Percentiles rank a stretch among this genome's conserved stretches.
Conservation (phyloP, 1,140 invertebrate species). For the Tenebrio molitor region DNA sequence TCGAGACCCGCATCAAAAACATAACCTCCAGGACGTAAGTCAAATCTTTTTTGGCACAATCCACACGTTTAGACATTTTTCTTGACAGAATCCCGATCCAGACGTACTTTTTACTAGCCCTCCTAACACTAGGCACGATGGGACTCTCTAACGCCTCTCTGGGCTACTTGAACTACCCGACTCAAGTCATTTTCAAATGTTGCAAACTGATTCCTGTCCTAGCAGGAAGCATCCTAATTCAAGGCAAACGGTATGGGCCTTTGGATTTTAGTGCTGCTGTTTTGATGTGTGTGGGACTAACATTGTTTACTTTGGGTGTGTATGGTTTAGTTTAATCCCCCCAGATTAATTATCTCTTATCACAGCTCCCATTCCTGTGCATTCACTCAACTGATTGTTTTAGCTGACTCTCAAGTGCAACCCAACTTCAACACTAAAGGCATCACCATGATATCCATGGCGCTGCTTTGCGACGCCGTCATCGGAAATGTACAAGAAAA, state of each 20-base stretch:
- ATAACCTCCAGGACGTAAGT: constrained; percentile 78
- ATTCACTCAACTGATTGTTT: constrained; percentile 59
- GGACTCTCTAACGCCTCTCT: constrained; percentile 95
- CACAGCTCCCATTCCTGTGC: neutral
- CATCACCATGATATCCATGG: constrained; percentile 88
- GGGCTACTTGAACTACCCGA: constrained; percentile 97
- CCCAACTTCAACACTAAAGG: constrained; percentile 89
- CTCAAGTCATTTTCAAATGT: constrained; percentile 94
- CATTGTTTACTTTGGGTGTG: constrained; percentile 85
- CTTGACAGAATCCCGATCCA: constrained; percentile 85
- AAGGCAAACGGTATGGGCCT: constrained; percentile 88
- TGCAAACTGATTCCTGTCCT: constrained; percentile 97
- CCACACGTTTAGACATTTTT: constrained; percentile 41
- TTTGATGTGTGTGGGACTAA: constrained; percentile 92
- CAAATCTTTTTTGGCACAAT: constrained; percentile 21
- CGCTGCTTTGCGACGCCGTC: constrained; percentile 91
- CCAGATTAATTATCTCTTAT: constrained; percentile 9
- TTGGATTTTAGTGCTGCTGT: constrained; percentile 88
- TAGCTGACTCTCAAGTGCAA: constrained; percentile 91
- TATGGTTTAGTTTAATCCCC: constrained; percentile 47
- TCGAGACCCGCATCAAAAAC: constrained; percentile 79
- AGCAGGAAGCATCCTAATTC: constrained; percentile 91
- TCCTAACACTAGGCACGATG: constrained; percentile 95
- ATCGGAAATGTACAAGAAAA: constrained; percentile 98
- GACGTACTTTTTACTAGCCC: constrained; percentile 85